Evolutionary conservation across 2,797 vertebrate genomes (phyloP).

Genomic region (Sebastiscus albofasciatus): DNA sequence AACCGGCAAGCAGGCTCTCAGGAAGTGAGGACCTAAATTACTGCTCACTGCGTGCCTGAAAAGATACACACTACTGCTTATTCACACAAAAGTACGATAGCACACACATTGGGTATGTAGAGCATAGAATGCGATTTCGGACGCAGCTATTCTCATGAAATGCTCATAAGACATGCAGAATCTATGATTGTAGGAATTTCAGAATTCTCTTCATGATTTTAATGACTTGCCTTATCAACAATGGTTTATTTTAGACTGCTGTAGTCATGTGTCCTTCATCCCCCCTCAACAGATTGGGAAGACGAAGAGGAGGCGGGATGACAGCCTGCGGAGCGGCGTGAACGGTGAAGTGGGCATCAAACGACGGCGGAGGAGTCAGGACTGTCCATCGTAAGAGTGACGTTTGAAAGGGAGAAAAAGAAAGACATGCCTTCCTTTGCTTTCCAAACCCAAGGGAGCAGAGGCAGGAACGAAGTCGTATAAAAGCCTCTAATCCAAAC

Average conservation of each 20-base stretch:
- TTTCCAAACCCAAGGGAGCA: conserved; percentile 44
- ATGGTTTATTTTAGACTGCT: background rate
- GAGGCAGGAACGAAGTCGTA: conserved; percentile 50
- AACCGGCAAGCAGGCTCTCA: no score
- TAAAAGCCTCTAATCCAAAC: conserved; percentile 64
- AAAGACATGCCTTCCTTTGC: conserved; percentile 53
- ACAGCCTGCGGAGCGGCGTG: conserved; percentile 54
- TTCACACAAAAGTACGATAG: no score
- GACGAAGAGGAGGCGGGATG: conserved; percentile 74
- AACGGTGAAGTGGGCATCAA: conserved; percentile 76
- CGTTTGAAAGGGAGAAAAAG: conserved; percentile 39
- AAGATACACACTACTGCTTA: no score
- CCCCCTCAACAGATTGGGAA: conserved; percentile 65
- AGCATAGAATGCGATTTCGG: no score
- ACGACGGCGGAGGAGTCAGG: conserved; percentile 77
- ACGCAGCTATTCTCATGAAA: background rate
- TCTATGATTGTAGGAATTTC: background rate
- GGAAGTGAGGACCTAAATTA: no score
- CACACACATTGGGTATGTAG: no score
- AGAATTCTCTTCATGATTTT: background rate
- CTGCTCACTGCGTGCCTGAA: no score
- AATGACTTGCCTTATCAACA: background rate
- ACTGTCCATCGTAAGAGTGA: conserved; percentile 56
- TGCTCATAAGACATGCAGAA: background rate
- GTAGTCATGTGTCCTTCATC: conserved; percentile 7